Percentiles rank a stretch among this genome's conserved stretches.
phyloP scores from a whole-genome alignment of 2,888 invertebrate species.

The Steromphala cineraria region DNA sequence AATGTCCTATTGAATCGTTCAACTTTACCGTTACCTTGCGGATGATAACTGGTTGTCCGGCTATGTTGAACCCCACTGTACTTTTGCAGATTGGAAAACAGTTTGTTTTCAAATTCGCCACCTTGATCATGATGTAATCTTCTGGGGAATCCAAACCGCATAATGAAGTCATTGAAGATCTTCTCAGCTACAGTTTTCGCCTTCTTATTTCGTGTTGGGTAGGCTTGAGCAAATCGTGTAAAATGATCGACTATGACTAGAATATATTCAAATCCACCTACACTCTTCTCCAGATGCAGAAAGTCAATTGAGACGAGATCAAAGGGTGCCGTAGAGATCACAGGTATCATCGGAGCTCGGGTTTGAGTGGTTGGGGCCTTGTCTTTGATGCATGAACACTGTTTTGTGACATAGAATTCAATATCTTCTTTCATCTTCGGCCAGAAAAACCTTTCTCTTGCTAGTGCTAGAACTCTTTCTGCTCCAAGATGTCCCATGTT shows the following conservation, averaged over 20 bases:
- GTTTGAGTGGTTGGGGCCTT: background rate
- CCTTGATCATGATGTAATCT: constrained; percentile 23
- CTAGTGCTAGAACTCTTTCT: background rate
- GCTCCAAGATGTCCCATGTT: constrained; percentile 32
- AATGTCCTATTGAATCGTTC: constrained; percentile 23
- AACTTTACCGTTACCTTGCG: constrained; percentile 19
- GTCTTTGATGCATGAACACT: constrained; percentile 21
- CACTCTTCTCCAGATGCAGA: background rate
- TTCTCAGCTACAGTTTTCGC: constrained; percentile 21
- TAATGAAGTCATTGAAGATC: constrained; percentile 26
- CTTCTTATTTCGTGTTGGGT: constrained; percentile 26
- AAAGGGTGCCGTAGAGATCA: background rate
- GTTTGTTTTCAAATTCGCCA: too few species aligned
- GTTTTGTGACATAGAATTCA: constrained; percentile 16
- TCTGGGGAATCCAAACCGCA: constrained; percentile 23
- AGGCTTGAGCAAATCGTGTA: constrained; percentile 28
- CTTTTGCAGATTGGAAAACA: constrained; percentile 16
- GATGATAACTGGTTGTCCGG: constrained; percentile 24
- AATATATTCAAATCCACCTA: constrained; percentile 25
- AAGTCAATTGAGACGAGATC: background rate
- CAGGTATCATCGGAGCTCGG: background rate
- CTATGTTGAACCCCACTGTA: background rate
- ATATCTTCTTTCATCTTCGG: constrained; percentile 21
- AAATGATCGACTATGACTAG: constrained; percentile 24
- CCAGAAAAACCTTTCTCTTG: constrained; percentile 24